Evolutionary conservation across 2,113 vertebrate species (phyloP), one percentile per base, ranked within the genome.

Genomic region (Daubentonia madagascariensis): DNA sequence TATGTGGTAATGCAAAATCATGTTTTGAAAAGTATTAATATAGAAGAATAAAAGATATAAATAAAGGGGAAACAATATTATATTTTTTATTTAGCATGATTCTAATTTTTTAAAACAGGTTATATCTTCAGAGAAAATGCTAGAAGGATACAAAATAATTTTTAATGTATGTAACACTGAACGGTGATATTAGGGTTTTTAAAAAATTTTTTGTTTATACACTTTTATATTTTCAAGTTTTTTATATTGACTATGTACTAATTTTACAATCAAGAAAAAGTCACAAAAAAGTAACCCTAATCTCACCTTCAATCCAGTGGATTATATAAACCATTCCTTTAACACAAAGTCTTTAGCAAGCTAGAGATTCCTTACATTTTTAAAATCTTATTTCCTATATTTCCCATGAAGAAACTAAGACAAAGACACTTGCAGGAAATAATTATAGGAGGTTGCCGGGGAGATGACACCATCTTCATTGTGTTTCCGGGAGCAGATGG

Each of bases 181-280:
- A 43, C 37, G 12, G 18, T 57, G 28, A 84, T 35, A 90, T 61
- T 68, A 63, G 88, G 22, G 3, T 8, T 85, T 45, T 5, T 45
- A 48, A 61, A 7, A 28, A 54, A 20, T 76, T 59, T 87, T 18
- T 52, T 75, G 40, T 84, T 78, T 23, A 40, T 78, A 50, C 1
- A 25, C 50, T 67, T 92, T 79, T 85, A 12, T 57, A 35, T 40
- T 84, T 93, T 48, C 37, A 68, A n/a, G 0, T 10, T 89, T 92
- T 88, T 91, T 32, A 5, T 89, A 73, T 68, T 79, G 10, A 68
- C 0, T 79, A 28, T 54, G 3, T 80, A 61, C n/a, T 93, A 30
- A 57, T 93, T 97, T 72, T 87, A 10, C 40, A 84, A 88, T 91
- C 40, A 78, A 94, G 89, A 68, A 86, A 79, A 78, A 54, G n/a